Conservation (phyloP, 2,113 vertebrate species). For the Phyllostomus hastatus region DNA sequence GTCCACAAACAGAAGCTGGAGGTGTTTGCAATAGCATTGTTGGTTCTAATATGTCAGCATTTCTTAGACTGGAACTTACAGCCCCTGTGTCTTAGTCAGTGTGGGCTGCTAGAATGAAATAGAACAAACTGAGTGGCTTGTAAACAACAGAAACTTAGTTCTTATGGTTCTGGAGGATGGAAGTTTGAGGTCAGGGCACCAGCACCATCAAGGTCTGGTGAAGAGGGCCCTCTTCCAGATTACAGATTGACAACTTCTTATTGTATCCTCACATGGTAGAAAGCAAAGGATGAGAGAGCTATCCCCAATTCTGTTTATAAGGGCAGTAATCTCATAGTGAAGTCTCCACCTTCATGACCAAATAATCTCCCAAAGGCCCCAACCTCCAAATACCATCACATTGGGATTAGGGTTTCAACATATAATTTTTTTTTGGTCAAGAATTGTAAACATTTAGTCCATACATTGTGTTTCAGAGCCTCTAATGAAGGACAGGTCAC, state of each 20-base stretch:
- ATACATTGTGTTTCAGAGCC: not conserved
- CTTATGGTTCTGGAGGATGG: not conserved
- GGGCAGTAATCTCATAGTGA: not conserved
- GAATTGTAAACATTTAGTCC: not conserved
- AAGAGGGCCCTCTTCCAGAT: not conserved
- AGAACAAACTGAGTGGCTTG: not conserved
- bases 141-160: not conserved
- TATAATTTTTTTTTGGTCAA: not conserved
- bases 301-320: not conserved
- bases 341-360: not conserved
- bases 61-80: not conserved
- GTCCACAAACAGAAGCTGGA: not conserved
- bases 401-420: not conserved
- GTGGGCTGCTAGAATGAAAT: not conserved
- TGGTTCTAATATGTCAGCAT: not conserved
- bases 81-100: not conserved
- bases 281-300: not conserved
- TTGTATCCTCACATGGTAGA: not conserved
- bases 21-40: not conserved
- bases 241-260: not conserved
- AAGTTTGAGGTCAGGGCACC: not conserved
- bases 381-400: not conserved
- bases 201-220: not conserved
- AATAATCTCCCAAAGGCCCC: not conserved
- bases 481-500: not conserved